Conservation (phyloP, 2,888 invertebrate genomes). For the Gibbula magus region DNA sequence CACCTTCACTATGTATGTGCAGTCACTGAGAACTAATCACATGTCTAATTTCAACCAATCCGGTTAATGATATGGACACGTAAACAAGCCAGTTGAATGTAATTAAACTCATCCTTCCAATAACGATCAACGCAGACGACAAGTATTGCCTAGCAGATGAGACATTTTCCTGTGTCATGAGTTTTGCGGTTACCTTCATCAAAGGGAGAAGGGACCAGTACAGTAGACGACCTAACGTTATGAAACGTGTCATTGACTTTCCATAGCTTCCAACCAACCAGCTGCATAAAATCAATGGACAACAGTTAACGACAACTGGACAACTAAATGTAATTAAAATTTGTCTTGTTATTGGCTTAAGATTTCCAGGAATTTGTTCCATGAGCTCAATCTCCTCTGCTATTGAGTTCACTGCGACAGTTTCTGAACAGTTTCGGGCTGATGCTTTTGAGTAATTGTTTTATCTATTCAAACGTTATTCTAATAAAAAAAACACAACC, state of each 20-base stretch:
- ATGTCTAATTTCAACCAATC: slow-evolving; percentile 16
- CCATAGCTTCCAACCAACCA: background rate
- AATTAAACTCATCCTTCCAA: slow-evolving; percentile 12
- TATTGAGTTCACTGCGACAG: too few species aligned
- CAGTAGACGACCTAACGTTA: slow-evolving; percentile 3
- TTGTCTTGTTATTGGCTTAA: background rate
- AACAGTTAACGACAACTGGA: background rate
- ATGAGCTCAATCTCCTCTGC: too few species aligned
- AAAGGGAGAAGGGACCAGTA: background rate
- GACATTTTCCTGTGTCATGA: background rate
- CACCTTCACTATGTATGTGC: background rate
- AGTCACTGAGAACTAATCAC: slow-evolving; percentile 3
- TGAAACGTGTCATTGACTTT: background rate
- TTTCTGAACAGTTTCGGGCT: too few species aligned
- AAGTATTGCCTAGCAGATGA: background rate
- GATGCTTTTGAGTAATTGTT: too few species aligned
- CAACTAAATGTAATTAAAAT: slow-evolving; percentile 17
- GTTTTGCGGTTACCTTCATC: background rate
- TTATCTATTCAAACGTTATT: too few species aligned
- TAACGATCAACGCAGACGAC: slow-evolving; percentile 8
- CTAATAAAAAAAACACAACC: too few species aligned
- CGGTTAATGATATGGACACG: slow-evolving; percentile 12
- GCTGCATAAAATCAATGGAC: background rate
- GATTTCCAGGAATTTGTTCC: background rate
- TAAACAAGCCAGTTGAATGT: slow-evolving; percentile 13